phyloP scores from a whole-genome alignment of 2,888 invertebrate species.

The Metallyticus violacea region DNA sequence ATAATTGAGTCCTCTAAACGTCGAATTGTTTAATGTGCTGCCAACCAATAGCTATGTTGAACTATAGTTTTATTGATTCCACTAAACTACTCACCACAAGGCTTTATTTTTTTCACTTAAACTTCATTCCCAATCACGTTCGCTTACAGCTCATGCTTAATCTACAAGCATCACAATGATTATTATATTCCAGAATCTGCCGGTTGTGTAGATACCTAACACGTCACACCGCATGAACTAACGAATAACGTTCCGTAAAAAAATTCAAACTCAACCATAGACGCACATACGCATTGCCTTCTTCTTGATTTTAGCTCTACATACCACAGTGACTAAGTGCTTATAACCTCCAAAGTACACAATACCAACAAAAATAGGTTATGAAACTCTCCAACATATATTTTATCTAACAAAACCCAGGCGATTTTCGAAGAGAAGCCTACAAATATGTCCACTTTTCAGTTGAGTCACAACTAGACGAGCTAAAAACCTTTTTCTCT shows the following conservation, averaged over 20 bases:
- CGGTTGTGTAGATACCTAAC: not conserved
- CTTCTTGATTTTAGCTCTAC: not conserved
- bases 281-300: not conserved
- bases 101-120: not conserved
- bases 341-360: constrained; percentile 9
- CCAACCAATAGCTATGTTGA: not conserved
- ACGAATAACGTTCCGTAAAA: constrained; percentile 3
- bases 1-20: not conserved
- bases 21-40: not conserved
- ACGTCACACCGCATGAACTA: not conserved
- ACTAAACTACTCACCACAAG: not conserved
- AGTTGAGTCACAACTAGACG: constrained; percentile 9
- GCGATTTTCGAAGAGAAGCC: not conserved
- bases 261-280: constrained; percentile 5
- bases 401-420: not conserved
- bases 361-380: not conserved
- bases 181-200: not conserved
- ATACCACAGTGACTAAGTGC: not conserved
- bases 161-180: not conserved
- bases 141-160: not conserved
- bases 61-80: not conserved
- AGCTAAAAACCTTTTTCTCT: constrained; percentile 18
- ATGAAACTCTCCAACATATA: not conserved
- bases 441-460: constrained; percentile 18
- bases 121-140: not conserved